Percentiles rank a stretch among this genome's conserved stretches.
These are phyloP conservation scores for Trilocha varians DNA, from an alignment of 2,888 invertebrate genomes.

Conservation along the genomic window DNA sequence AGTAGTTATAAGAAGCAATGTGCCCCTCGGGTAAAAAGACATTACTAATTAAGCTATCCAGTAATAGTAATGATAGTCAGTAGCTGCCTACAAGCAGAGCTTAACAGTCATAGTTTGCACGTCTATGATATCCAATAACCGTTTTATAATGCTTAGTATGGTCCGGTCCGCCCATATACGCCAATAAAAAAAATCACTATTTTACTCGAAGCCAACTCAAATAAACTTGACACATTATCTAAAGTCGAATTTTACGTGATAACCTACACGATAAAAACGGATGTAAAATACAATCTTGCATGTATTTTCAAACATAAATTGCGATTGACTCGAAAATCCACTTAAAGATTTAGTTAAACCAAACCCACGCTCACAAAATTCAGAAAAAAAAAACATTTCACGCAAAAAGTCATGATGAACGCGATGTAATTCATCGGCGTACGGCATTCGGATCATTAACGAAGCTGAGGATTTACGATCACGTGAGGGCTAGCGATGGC, in stretches of 20 bases:
- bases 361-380: conserved; percentile 55
- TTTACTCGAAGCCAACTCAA: not conserved
- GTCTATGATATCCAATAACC: too few species aligned
- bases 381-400: conserved; percentile 49
- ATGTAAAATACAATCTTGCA: conserved; percentile 37
- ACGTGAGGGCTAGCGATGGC: conserved; percentile 34
- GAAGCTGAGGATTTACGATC: conserved; percentile 66
- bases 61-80: too few species aligned
- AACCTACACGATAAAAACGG: not conserved
- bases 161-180: too few species aligned
- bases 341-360: conserved; percentile 54
- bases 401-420: conserved; percentile 57
- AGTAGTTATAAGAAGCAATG: too few species aligned
- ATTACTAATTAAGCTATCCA: too few species aligned
- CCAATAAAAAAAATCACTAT: too few species aligned
- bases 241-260: not conserved
- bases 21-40: too few species aligned
- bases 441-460: conserved; percentile 59
- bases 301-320: conserved; percentile 56
- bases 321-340: conserved; percentile 58
- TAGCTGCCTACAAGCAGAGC: too few species aligned
- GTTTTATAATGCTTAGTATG: too few species aligned
- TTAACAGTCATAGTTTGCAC: too few species aligned
- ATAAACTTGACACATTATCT: not conserved
- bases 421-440: conserved; percentile 60